These are phyloP conservation scores for Perccottus glenii DNA, from an alignment of 2,113 vertebrate species.

Conservation along the genomic window DNA sequence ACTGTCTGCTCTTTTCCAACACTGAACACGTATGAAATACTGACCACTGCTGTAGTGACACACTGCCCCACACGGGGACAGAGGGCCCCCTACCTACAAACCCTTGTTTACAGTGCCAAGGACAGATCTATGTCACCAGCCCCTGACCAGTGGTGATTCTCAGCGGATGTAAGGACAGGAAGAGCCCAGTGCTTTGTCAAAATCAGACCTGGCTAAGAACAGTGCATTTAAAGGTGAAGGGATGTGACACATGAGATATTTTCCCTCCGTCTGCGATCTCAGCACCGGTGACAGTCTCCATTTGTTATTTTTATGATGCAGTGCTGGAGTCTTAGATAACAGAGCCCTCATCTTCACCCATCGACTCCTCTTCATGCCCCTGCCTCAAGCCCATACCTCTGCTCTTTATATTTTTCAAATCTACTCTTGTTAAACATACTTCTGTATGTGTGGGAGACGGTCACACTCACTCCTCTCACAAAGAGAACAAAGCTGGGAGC, in stretches of 20 bases:
- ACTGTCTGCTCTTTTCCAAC: conserved; percentile 25
- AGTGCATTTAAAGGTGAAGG: conserved; percentile 81
- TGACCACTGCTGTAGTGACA: conserved; percentile 10
- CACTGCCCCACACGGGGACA: conserved; percentile 6
- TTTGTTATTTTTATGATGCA: conserved; percentile 82
- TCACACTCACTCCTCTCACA: conserved; percentile 43
- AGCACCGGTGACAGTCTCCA: conserved; percentile 73
- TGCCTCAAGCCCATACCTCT: conserved; percentile 30
- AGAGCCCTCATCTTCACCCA: conserved; percentile 79
- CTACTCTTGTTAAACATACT: conserved; percentile 68
- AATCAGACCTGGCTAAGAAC: conserved; percentile 76
- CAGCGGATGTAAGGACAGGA: conserved; percentile 53
- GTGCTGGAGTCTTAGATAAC: conserved; percentile 80
- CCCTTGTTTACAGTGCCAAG: conserved; percentile 60
- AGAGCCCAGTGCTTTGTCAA: conserved; percentile 72
- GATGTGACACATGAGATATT: conserved; percentile 79
- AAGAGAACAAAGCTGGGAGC: conserved; percentile 47
- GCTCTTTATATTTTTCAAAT: conserved; percentile 51
- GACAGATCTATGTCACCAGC: conserved; percentile 75
- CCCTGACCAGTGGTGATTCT: conserved; percentile 56
- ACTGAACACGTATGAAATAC: conserved; percentile 29
- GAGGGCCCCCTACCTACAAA: not conserved
- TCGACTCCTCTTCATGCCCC: conserved; percentile 73
- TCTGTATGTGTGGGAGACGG: conserved; percentile 59
- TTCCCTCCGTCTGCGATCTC: conserved; percentile 72